Evolutionary conservation across 2,797 vertebrate genomes (phyloP), one percentile per base, ranked within the genome.

Genomic region (Cephalopachus bancanus): DNA sequence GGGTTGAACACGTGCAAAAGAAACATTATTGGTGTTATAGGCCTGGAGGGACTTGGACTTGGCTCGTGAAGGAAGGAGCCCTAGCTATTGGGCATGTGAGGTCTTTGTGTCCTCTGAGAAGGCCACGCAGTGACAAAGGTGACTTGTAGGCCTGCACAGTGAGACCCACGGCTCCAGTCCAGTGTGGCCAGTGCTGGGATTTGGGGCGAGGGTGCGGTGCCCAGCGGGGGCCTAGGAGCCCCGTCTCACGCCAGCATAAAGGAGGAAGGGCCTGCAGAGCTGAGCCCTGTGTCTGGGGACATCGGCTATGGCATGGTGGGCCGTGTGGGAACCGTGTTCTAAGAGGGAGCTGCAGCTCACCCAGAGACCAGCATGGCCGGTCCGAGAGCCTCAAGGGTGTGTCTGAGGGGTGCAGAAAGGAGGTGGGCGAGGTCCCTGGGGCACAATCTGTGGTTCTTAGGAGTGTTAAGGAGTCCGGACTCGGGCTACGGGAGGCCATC

Each of bases 51-150:
- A 16, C 67, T 69, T 33, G 55, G 44, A 24, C 20, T 55, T 60
- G 72, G 20, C 49, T 2, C 5, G 1, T 71, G 24, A 81, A 86
- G 57, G 37, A 24, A 14, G 24, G 30, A 71, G 24, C 12, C 55
- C 78, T 65, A 22, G 65, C 44, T 85, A 10, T 10, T 59, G 49
- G 8, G 4, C 30, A 19, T 28, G 49, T n/a, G 22, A n/a, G 85
- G 71, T 11, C 6, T 89, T 26, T 53, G 44, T 86, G 20, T 83
- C 57, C 71, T 97, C 64, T n/a, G 20, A 60, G 64, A 74, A 92
- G 57, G 7, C 33, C 57, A 49, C 9, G 3, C 22, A 19, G 15
- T 60, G 84, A 24, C 12, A 55, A 28, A 76, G 33, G 28, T 44
- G 37, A 59, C 30, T 30, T 7, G 28, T 44, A 49, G 62, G 37